Base-by-base conservation (phyloP, 2,113 vertebrate species). In the Echinops telfairi region DNA sequence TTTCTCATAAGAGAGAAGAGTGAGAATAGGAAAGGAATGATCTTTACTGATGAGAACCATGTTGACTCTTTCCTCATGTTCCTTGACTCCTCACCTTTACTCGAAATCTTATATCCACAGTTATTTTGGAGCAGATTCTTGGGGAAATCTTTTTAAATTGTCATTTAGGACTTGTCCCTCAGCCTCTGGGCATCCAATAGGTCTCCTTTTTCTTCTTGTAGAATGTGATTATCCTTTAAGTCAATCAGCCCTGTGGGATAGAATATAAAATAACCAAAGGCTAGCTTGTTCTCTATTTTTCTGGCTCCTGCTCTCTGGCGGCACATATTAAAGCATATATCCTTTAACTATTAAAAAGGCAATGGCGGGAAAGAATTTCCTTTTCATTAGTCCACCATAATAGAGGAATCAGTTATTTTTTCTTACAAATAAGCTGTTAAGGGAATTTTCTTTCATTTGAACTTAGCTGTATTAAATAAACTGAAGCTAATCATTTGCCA, bases 1-100 rank as follows among this genome's bases (percentile, higher is more conserved):
- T 1, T 66, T n/a, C 57, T 71, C 86, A 47, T 10, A 10, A 31
- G 33, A 68, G 36, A 40, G 29, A 43, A 33, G 43, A 12, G 27
- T 31, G 2, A 3, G 1, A 36, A 19, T 31, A 89, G 27, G 20
- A 8, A 58, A 62, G 23, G 6, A 43, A 14, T 86, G 33, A 14
- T 75, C 15, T 84, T 53, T 53, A 53, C 23, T n/a, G 22, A 23
- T 11, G 27, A 19, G 4, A 82, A 68, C 20, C 22, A 8, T 22
- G 36, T 3, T 90, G 8, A 22, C 33, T 73, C 19, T 76, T 66
- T 82, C 78, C 23, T 83, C 43, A 7, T 20, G 12, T 75, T 10
- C 0, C 22, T 20, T 7, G 1, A 3, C 29, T 58, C 33, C 2
- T 36, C 80, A 73, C 0, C 11, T 85, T 64, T 17, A 1, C 25